These are phyloP conservation scores for Xestoiulus laeticollis DNA, from an alignment of 2,888 invertebrate genomes.

Conservation along the genomic window DNA sequence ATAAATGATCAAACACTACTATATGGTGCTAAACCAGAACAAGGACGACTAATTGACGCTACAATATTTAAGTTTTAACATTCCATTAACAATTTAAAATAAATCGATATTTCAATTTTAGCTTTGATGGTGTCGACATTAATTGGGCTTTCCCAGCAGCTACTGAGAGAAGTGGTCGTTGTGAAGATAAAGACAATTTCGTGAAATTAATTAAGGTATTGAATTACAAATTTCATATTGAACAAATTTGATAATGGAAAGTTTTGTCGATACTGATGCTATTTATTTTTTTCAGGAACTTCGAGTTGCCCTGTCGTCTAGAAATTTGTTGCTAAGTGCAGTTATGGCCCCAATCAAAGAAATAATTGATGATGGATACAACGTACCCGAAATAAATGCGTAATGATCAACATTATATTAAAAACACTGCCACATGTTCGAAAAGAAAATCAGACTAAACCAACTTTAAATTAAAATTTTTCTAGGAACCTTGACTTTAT, in stretches of 20 bases:
- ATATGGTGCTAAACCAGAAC: no score
- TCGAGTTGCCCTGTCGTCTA: conserved; percentile 70
- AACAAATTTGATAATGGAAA: no score
- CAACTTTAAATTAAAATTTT: background rate
- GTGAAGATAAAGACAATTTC: conserved; percentile 81
- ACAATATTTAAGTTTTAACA: background rate
- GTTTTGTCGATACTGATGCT: background rate
- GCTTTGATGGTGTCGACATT: conserved; percentile 64
- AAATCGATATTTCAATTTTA: background rate
- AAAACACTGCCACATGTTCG: no score
- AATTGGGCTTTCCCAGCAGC: conserved; percentile 66
- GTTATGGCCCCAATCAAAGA: conserved; percentile 89
- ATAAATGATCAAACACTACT: no score
- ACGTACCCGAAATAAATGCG: conserved; percentile 75
- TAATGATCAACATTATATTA: conserved; percentile 58
- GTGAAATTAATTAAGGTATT: conserved; percentile 71
- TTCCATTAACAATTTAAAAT: background rate
- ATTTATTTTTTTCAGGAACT: conserved; percentile 68
- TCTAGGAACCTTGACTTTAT: conserved; percentile 80
- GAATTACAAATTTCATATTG: background rate
- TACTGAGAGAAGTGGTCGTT: conserved; percentile 65
- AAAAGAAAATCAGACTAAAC: background rate
- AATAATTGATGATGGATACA: conserved; percentile 85
- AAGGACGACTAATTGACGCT: background rate
- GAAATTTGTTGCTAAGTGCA: conserved; percentile 76